Evolutionary conservation across 53 echinoderm and acorn worm species (phyloP), one percentile per base, ranked within the genome.

Genomic region (Crossaster papposus): DNA sequence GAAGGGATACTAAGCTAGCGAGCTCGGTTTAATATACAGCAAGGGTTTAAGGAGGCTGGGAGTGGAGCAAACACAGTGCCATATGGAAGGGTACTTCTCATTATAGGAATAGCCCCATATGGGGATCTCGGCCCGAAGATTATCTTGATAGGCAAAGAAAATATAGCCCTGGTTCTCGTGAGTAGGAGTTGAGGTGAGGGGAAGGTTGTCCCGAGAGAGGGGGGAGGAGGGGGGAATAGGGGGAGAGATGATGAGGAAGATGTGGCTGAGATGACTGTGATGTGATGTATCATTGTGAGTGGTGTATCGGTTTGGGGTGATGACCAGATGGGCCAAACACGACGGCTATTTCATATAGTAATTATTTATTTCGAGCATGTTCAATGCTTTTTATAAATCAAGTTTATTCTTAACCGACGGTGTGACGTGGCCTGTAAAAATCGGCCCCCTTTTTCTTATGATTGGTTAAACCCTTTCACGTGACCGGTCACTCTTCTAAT

Each of bases 101-200:
- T 82, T 82, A 82, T 22, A 82, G 68, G 37, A 28, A 68, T 68
- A 68, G 68, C 4, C 36, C 82, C 82, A 82, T 82, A 82, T 70
- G 82, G 55, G 58, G 36, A 64, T 65, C 68, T 24, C n/a, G n/a
- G 34, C 35, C 15, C 2, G 65, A 14, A 65, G 82, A 81, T 81
- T 81, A 63, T 81, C 81, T 81, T 81, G 81, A 82, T 82, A 82
- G 35, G 82, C 82, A 65, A 82, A 68, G 68, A 82, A 82, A 82
- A 82, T 82, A 82, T 68, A 82, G 68, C 68, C 68, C 23, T 82
- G 62, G 36, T 35, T 36, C 65, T 68, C 82, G 65, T 36, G 82
- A 64, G 50, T 33, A 35, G 70, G 44, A 82, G 82, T 36, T 65
- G 37, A 82, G 82, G 64, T 65, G 37, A 65, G 37, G 64, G 64